A percentile compares a stretch with the other conserved stretches of the same genome.
phyloP scores from a whole-genome alignment of 2,888 invertebrate genomes.

The Drosophila paucipuncta region DNA sequence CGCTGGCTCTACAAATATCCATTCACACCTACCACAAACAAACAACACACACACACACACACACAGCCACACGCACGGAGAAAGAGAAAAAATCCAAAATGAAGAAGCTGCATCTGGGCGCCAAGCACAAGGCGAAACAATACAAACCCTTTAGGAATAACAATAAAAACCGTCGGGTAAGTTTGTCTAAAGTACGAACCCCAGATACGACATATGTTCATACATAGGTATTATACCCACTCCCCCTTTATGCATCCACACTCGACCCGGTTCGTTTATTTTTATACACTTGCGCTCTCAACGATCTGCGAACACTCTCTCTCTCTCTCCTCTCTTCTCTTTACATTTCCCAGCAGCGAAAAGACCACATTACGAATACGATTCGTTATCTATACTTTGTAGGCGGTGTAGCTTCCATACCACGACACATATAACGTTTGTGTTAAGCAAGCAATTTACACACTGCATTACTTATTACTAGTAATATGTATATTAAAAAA shows the following conservation, averaged over 20 bases:
- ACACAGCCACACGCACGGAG: neutral
- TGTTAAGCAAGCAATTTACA: neutral
- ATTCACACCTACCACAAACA: constrained; percentile 9
- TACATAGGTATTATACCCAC: neutral
- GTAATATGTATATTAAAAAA: neutral
- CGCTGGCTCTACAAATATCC: constrained; percentile 13
- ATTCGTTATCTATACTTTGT: neutral
- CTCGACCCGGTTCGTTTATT: constrained; percentile 50
- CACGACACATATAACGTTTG: neutral
- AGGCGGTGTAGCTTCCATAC: neutral
- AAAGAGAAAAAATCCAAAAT: constrained; percentile 44
- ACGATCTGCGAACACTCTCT: constrained; percentile 22
- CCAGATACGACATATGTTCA: constrained; percentile 17
- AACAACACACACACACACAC: neutral
- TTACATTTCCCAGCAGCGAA: constrained; percentile 2
- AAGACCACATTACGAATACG: neutral
- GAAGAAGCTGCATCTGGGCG: constrained; percentile 83
- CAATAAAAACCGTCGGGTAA: constrained; percentile 84
- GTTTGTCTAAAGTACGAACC: constrained; percentile 67
- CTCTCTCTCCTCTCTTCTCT: constrained; percentile 11
- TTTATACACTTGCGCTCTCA: constrained; percentile 50
- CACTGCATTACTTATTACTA: neutral
- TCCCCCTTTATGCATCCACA: neutral
- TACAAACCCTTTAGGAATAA: constrained; percentile 81
- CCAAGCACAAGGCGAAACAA: constrained; percentile 69